Conservation (phyloP, 2,797 vertebrate species). For the Catamblyrhynchus diadema region DNA sequence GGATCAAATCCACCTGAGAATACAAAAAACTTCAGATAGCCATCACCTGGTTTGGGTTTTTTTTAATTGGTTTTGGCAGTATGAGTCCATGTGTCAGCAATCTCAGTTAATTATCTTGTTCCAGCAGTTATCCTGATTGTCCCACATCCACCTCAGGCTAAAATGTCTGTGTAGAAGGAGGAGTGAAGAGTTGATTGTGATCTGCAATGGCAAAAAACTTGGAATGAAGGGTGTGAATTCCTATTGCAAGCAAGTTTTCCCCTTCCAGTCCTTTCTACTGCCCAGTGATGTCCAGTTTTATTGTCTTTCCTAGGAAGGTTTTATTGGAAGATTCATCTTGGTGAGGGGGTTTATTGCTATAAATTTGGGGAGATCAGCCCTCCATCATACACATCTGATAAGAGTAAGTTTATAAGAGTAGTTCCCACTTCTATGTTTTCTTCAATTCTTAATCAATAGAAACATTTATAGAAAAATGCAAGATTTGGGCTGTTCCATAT, state of each 20-base stretch:
- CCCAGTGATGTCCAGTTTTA: neutral
- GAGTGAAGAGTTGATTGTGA: neutral
- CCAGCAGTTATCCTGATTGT: neutral
- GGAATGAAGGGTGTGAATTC: neutral
- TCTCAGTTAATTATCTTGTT: neutral
- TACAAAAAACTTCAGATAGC: neutral
- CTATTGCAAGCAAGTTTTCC: neutral
- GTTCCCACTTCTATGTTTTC: neutral
- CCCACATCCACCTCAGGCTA: neutral
- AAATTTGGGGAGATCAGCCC: neutral
- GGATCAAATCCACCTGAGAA: neutral
- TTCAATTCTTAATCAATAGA: neutral
- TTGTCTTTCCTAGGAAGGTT: neutral
- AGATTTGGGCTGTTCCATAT: neutral
- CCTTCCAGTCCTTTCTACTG: neutral
- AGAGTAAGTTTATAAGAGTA: neutral
- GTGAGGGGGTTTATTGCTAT: neutral
- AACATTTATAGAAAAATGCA: neutral
- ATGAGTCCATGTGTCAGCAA: neutral
- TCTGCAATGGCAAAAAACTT: neutral
- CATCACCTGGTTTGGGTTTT: neutral
- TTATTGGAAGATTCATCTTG: neutral
- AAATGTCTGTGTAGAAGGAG: neutral
- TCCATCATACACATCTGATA: neutral
- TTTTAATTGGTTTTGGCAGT: neutral